phyloP scores from a whole-genome alignment of 2,888 invertebrate genomes.

The Gymnosoma rotundatum region DNA sequence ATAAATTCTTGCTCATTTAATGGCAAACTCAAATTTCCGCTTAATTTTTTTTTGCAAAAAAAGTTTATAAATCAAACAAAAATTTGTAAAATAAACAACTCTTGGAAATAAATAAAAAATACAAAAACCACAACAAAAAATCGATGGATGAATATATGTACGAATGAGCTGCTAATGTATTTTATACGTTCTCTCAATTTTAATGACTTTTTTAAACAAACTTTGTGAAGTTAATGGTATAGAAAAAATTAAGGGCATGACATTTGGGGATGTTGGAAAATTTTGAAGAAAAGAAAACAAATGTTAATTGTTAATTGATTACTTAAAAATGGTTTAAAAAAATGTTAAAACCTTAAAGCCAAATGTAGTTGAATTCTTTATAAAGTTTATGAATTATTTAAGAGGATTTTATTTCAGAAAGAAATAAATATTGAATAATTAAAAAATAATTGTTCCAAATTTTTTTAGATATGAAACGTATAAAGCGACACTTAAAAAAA shows the following conservation, averaged over 20 bases:
- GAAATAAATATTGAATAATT: not conserved
- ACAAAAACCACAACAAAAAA: not conserved
- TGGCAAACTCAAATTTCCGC: conserved; percentile 18
- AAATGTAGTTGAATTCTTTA: too few species aligned
- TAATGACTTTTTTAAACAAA: conserved; percentile 46
- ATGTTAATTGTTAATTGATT: not conserved
- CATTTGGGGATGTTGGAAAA: conserved; percentile 22
- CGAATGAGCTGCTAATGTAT: not conserved
- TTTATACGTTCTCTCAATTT: conserved; percentile 14
- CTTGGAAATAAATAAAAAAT: conserved; percentile 23
- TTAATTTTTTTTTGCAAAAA: conserved; percentile 1
- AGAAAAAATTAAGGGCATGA: conserved; percentile 8
- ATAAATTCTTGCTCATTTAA: not conserved
- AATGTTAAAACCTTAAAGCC: too few species aligned
- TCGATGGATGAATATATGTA: not conserved
- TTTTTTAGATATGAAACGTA: conserved; percentile 86
- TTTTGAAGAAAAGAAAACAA: not conserved
- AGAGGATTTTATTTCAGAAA: too few species aligned
- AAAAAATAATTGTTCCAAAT: not conserved
- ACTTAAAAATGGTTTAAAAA: too few species aligned
- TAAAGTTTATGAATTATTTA: not conserved
- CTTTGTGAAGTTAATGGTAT: conserved; percentile 12
- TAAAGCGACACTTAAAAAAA: conserved; percentile 93
- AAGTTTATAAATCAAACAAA: conserved; percentile 35
- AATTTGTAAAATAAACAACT: conserved; percentile 46